These are phyloP conservation scores for Oryzias melastigma DNA, from an alignment of 2,113 vertebrate genomes.

Conservation along the genomic window DNA sequence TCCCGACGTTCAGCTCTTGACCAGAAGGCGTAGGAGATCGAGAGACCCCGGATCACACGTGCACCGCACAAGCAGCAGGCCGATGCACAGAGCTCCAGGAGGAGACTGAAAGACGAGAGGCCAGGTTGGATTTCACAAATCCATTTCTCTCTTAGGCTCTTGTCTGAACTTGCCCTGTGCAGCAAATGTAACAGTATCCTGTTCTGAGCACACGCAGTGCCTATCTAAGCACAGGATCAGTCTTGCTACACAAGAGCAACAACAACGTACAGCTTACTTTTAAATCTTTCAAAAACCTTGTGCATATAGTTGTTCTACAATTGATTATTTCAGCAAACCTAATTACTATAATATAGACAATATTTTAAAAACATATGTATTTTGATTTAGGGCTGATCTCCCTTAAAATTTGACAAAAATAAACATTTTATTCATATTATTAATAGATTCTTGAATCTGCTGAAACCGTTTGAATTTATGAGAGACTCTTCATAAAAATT, in stretches of 20 bases:
- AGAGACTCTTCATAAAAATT: too few relatives aligned
- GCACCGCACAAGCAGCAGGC: slow-evolving; percentile 15
- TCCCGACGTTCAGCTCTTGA: slow-evolving; percentile 18
- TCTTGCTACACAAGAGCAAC: not conserved
- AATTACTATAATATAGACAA: too few relatives aligned
- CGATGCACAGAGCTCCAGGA: slow-evolving; percentile 12
- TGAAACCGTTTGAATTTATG: too few relatives aligned
- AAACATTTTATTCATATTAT: too few relatives aligned
- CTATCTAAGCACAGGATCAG: slow-evolving; percentile 11
- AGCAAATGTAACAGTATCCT: slow-evolving; percentile 63
- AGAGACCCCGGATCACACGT: slow-evolving; percentile 2
- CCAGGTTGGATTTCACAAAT: slow-evolving; percentile 68
- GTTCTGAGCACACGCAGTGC: slow-evolving; percentile 31
- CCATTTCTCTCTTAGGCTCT: slow-evolving; percentile 47
- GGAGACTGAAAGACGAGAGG: slow-evolving; percentile 42
- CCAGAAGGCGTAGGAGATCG: slow-evolving; percentile 23
- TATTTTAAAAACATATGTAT: too few relatives aligned
- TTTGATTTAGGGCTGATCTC: too few relatives aligned
- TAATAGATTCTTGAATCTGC: too few relatives aligned
- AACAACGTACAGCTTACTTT: too few relatives aligned
- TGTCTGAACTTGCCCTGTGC: slow-evolving; percentile 55
- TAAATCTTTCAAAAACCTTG: too few relatives aligned
- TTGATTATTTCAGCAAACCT: too few relatives aligned
- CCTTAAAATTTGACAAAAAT: too few relatives aligned
- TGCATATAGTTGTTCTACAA: too few relatives aligned